Evolutionary conservation across 2,888 invertebrate genomes (phyloP).

Genomic region (Keiferia lycopersicella): DNA sequence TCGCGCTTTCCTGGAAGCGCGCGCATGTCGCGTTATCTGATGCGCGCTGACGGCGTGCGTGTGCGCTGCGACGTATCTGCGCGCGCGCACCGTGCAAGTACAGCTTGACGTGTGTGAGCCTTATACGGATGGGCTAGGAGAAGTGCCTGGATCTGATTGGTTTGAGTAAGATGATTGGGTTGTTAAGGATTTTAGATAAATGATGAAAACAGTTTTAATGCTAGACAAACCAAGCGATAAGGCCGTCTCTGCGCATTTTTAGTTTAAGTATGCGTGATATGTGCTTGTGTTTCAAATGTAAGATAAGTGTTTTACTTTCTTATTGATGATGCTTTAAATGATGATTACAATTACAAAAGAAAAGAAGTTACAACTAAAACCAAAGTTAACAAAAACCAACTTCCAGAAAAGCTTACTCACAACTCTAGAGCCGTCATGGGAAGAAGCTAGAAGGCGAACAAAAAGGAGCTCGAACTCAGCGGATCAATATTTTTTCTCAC

Average conservation of each 20-base stretch:
- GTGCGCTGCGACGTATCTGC: conserved; percentile 29
- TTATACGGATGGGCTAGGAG: conserved; percentile 14
- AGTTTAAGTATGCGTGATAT: too few species aligned
- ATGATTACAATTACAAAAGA: background rate
- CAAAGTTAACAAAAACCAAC: background rate
- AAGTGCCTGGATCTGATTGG: conserved; percentile 12
- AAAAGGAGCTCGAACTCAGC: conserved; percentile 13
- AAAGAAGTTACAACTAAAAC: background rate
- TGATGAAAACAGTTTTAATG: background rate
- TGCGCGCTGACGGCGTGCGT: conserved; percentile 34
- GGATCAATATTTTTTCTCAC: conserved; percentile 39
- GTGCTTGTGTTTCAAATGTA: too few species aligned
- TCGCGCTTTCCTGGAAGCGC: conserved; percentile 30
- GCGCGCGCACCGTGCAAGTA: conserved; percentile 10
- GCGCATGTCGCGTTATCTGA: conserved; percentile 34
- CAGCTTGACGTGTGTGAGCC: conserved; percentile 22
- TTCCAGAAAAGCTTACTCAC: background rate
- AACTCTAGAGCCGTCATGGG: conserved; percentile 14
- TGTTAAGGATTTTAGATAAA: background rate
- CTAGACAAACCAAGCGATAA: too few species aligned
- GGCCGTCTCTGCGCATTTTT: too few species aligned
- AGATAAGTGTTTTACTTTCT: too few species aligned
- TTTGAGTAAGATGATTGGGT: conserved; percentile 4
- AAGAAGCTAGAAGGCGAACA: conserved; percentile 13
- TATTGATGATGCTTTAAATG: background rate